Base-by-base conservation (phyloP, 2,888 invertebrate genomes). In the Scaptomyza parva region DNA sequence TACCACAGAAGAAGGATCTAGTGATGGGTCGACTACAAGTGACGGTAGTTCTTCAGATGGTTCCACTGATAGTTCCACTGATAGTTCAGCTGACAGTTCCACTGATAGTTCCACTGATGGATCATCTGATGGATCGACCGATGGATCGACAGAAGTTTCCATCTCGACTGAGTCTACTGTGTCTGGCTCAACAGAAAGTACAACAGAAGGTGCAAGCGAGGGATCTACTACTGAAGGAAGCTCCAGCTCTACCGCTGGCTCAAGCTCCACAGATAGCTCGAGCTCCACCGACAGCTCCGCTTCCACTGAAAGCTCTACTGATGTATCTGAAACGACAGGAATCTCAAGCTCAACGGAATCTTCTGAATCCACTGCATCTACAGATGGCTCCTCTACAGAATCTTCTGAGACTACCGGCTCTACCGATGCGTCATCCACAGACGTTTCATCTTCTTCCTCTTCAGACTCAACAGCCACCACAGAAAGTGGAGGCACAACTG, bases 401-500 rank as follows among this genome's bases (percentile, higher is more conserved):
- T 30, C 51, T 20, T 47, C 66, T 22, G 54, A 33, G 4, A 20
- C 28, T 3, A 64, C 62, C 3, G 53, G 28, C 8, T 61, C 68
- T 6, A 55, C 68, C 3, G 47, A 45, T 11, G 20, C 11, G 8
- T 37, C 47, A 2, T 50, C 69, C 6, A 63, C 70, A 9, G 70
- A 63, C 24, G 20, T 35, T 14, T 53, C 44, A 6, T 58, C 74
- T 2, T 62, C 73, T 20, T 14, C 14, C 18, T 45, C 54, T 30
- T 60, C 70, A 4, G 73, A 41, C 4, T 50, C 51, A 18, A 55
- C 71, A 0, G 52, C n/a, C 18, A 62, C 73, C 1, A 62, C 71
- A 4, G 62, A 54, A 26, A 70, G 58, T 57, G 69, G 71, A 24
- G 64, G 53, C n/a, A 69, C 68, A 33, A 67, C 73, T 6, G 72